A percentile compares a stretch with the other conserved stretches of the same genome.
Evolutionary conservation across 2,113 vertebrate genomes (phyloP).

Genomic region (Amphiprion ocellaris): DNA sequence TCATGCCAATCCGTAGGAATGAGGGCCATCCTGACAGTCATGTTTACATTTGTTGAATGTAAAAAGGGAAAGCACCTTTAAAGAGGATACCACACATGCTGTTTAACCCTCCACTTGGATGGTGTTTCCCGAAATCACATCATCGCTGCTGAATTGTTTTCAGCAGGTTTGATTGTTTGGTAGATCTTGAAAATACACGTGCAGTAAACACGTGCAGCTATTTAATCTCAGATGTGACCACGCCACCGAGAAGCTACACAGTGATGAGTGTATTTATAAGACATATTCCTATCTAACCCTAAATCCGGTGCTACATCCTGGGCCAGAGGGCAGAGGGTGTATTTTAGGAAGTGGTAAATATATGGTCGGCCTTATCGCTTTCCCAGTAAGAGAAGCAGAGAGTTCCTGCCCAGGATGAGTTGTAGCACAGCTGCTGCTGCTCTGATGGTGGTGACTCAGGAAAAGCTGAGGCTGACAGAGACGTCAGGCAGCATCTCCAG

Average conservation of each 20-base stretch:
- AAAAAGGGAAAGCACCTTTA: conserved; percentile 23
- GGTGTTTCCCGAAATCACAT: not conserved
- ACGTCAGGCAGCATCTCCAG: conserved; percentile 29
- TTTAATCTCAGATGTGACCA: conserved; percentile 9
- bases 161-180: conserved; percentile 1
- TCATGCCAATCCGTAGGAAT: conserved; percentile 33
- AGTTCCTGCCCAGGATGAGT: conserved; percentile 26
- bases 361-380: conserved; percentile 71
- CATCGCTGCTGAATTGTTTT: not conserved
- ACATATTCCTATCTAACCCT: conserved; percentile 54
- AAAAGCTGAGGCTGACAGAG: conserved; percentile 18
- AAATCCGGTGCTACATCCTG: conserved; percentile 59
- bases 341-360: conserved; percentile 81
- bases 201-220: conserved; percentile 31
- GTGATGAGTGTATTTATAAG: conserved; percentile 64
- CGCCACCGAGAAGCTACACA: conserved; percentile 2
- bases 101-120: not conserved
- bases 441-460: conserved; percentile 33
- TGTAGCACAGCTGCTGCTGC: conserved; percentile 35
- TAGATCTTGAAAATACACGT: conserved; percentile 9
- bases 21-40: conserved; percentile 23
- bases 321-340: conserved; percentile 49
- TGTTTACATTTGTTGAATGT: conserved; percentile 25
- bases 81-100: not conserved
- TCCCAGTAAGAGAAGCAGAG: conserved; percentile 47